Percentiles rank a stretch among this genome's conserved stretches.
Evolutionary conservation across 2,113 vertebrate species (phyloP).

Genomic region (Melospiza melodia): DNA sequence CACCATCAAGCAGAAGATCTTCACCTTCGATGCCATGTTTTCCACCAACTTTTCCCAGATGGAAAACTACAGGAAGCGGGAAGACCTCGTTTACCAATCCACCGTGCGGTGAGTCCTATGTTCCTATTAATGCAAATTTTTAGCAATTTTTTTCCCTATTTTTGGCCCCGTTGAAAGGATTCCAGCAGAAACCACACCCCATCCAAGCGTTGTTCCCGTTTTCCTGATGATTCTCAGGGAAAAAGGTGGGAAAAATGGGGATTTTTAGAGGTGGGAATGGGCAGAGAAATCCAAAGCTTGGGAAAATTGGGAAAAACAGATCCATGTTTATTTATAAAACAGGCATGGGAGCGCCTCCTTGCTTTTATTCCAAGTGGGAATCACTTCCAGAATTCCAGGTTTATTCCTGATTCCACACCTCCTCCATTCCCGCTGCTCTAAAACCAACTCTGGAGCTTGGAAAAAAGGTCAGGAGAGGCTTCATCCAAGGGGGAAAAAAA

Average conservation of each 20-base stretch:
- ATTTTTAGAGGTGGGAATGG: neutral
- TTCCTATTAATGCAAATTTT: accelerated
- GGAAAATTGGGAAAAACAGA: neutral
- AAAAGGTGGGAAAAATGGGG: accelerated
- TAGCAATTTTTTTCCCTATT: neutral
- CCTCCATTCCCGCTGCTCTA: constrained; percentile 56
- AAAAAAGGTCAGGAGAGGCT: constrained; percentile 33
- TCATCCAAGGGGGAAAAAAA: constrained; percentile 47
- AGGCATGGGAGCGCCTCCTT: neutral
- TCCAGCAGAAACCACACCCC: too few relatives aligned
- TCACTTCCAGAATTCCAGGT: constrained; percentile 40
- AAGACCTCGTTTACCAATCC: constrained; percentile 87
- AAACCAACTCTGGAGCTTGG: constrained; percentile 43
- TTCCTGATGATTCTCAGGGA: neutral
- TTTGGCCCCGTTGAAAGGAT: accelerated
- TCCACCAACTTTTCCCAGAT: constrained; percentile 89
- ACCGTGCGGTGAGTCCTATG: constrained; percentile 84
- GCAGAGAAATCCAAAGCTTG: neutral
- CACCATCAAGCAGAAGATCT: constrained; percentile 91
- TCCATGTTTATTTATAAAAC: neutral
- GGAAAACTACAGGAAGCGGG: constrained; percentile 84
- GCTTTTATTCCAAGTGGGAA: constrained; percentile 44
- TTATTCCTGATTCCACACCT: constrained; percentile 69
- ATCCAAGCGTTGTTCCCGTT: accelerated
- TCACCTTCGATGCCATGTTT: constrained; percentile 93